Evolutionary conservation across 2,888 invertebrate species (phyloP).

Genomic region (Cinara cedri): DNA sequence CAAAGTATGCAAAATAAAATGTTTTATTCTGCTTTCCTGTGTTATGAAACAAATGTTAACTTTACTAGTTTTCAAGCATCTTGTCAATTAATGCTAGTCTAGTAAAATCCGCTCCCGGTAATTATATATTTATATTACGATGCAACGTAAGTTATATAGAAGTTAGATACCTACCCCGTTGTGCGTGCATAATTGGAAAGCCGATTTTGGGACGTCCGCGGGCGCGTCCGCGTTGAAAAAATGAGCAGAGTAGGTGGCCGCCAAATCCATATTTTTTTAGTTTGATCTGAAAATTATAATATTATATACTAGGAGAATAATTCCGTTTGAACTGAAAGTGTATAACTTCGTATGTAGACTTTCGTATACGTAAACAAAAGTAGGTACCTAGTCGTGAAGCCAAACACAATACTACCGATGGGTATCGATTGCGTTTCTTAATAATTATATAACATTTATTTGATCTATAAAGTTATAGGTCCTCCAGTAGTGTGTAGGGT

Average conservation of each 20-base stretch:
- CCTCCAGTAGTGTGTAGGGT: too few relatives aligned
- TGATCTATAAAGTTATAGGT: not conserved
- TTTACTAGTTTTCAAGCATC: too few relatives aligned
- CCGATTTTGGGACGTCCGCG: not conserved
- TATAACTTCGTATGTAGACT: not conserved
- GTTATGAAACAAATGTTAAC: too few relatives aligned
- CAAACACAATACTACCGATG: constrained; percentile 17
- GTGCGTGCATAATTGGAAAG: not conserved
- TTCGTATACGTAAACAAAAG: not conserved
- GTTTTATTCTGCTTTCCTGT: too few relatives aligned
- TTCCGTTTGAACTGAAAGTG: not conserved
- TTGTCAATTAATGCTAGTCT: too few relatives aligned
- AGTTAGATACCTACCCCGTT: constrained; percentile 1
- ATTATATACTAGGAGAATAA: not conserved
- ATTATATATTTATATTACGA: too few relatives aligned
- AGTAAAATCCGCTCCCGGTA: too few relatives aligned
- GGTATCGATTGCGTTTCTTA: constrained; percentile 31
- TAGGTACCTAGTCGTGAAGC: constrained; percentile 23
- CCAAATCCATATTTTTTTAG: constrained; percentile 26
- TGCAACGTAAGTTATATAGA: too few relatives aligned
- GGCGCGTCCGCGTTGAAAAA: not conserved
- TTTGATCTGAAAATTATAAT: not conserved
- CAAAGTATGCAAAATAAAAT: too few relatives aligned
- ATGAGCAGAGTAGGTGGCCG: not conserved
- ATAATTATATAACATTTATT: constrained; percentile 28